These are phyloP conservation scores for Himalopsyche kuldschensis DNA, from an alignment of 2,888 invertebrate genomes.

Conservation along the genomic window DNA sequence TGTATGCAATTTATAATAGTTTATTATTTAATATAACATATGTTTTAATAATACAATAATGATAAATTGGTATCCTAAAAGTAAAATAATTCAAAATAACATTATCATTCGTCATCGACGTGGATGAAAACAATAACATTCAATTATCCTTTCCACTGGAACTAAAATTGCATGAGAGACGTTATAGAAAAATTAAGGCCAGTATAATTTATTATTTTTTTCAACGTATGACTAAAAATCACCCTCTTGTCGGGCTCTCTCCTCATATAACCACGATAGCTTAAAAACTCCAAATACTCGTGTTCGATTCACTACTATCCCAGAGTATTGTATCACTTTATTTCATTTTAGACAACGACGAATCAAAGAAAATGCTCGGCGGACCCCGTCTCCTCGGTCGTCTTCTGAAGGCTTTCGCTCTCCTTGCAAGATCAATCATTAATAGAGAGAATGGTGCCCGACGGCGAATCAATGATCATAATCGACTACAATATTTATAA, in stretches of 20 bases:
- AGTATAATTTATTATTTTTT: constrained; percentile 16
- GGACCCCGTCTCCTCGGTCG: neutral
- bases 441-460: neutral
- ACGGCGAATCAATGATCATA: neutral
- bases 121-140: neutral
- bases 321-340: constrained; percentile 7
- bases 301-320: constrained; percentile 1
- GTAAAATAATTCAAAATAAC: constrained; percentile 25
- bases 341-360: constrained; percentile 6
- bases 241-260: neutral
- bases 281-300: neutral
- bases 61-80: constrained; percentile 34
- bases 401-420: neutral
- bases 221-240: constrained; percentile 27
- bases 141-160: constrained; percentile 20
- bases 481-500: neutral
- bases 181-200: constrained; percentile 28
- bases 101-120: neutral
- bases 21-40: constrained; percentile 27
- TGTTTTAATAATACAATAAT: constrained; percentile 31
- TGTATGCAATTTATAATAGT: constrained; percentile 29
- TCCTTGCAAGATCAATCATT: neutral
- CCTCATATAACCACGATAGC: neutral
- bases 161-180: constrained; percentile 26
- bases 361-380: constrained; percentile 6